Evolutionary conservation across 1,140 invertebrate species (phyloP).

Genomic region (Pseudomyrmex dendroicus): DNA sequence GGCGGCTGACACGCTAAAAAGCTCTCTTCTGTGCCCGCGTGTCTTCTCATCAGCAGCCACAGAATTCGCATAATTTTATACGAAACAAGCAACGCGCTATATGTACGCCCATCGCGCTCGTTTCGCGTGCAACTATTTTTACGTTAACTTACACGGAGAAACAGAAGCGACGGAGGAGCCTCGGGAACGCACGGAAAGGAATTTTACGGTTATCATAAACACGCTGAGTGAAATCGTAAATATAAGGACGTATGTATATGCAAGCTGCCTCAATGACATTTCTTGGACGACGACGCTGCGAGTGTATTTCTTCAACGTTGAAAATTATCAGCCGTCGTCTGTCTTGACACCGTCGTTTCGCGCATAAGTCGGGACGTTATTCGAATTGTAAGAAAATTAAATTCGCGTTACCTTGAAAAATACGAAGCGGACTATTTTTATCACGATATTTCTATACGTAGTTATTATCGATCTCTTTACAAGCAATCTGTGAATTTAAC

Average conservation of each 20-base stretch:
- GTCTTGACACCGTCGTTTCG: background rate
- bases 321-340: background rate
- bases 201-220: conserved; percentile 59
- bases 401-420: background rate
- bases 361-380: background rate
- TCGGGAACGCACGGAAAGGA: background rate
- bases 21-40: conserved; percentile 21
- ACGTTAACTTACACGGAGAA: conserved; percentile 41
- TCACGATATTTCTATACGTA: no score
- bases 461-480: no score
- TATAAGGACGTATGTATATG: background rate
- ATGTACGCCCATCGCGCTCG: conserved; percentile 10
- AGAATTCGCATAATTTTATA: conserved; percentile 43
- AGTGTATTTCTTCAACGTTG: background rate
- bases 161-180: conserved; percentile 14
- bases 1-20: conserved; percentile 32
- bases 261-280: conserved; percentile 1
- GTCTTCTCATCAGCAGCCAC: conserved; percentile 28
- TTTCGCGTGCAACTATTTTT: conserved; percentile 45
- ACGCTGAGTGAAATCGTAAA: conserved; percentile 43
- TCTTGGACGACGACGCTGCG: background rate
- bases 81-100: conserved; percentile 24
- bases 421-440: background rate
- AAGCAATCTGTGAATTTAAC: no score
- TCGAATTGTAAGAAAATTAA: background rate